Evolutionary conservation across 2,797 vertebrate genomes (phyloP).

Genomic region (Trachurus trachurus): DNA sequence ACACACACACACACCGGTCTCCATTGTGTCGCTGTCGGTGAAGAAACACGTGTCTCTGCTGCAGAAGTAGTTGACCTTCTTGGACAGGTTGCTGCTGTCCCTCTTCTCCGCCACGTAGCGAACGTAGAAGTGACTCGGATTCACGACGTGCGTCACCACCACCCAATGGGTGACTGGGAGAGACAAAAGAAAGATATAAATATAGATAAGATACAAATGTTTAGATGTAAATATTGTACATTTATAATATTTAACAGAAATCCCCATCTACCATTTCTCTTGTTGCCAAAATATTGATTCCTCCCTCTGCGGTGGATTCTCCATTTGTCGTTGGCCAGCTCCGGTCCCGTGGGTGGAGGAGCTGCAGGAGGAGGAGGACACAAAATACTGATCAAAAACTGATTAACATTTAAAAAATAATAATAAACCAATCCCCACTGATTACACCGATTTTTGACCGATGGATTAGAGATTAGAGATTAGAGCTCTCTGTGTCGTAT

Average conservation of each 20-base stretch:
- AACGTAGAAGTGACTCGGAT: conserved; percentile 85
- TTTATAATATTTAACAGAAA: too few species aligned
- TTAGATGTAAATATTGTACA: too few species aligned
- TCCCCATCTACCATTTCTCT: conserved; percentile 53
- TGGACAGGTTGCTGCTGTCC: conserved; percentile 55
- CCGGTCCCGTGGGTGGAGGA: conserved; percentile 56
- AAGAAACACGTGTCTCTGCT: conserved; percentile 56
- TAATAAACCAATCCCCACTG: too few species aligned
- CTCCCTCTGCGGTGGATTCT: conserved; percentile 36
- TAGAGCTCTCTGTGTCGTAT: too few species aligned
- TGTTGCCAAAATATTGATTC: background rate
- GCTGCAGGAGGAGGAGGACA: conserved; percentile 26
- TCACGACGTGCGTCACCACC: conserved; percentile 79
- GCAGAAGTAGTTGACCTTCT: conserved; percentile 73
- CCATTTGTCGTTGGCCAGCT: conserved; percentile 50
- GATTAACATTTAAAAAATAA: background rate
- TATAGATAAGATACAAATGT: background rate
- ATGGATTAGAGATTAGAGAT: too few species aligned
- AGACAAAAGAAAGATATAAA: background rate
- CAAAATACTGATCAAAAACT: background rate
- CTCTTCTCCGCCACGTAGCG: conserved; percentile 68
- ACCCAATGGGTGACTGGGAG: conserved; percentile 76
- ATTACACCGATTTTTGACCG: too few species aligned
- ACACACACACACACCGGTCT: conserved; percentile 50
- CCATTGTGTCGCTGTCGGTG: conserved; percentile 47